Percentiles rank a stretch among this genome's conserved stretches.
phyloP scores from a whole-genome alignment of 2,113 vertebrate species.

The Pollimyrus isidori region DNA sequence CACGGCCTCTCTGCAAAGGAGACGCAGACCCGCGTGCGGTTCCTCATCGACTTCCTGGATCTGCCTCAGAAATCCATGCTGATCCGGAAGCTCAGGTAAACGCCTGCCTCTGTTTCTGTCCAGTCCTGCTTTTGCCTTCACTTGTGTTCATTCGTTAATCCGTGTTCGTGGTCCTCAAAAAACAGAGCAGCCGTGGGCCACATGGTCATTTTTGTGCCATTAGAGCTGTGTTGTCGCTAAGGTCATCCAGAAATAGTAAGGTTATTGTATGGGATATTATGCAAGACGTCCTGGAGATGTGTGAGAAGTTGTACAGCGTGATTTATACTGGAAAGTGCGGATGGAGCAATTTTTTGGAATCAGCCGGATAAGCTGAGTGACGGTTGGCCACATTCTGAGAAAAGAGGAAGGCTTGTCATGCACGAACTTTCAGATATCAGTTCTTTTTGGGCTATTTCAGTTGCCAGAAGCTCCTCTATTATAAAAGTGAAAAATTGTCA shows the following conservation, averaged over 20 bases:
- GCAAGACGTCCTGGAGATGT: background rate
- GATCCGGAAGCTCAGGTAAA: slow-evolving; percentile 64
- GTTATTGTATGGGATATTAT: background rate
- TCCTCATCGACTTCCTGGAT: slow-evolving; percentile 64
- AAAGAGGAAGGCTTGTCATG: background rate
- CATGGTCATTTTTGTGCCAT: background rate
- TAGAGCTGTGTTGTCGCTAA: background rate
- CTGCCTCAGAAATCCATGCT: slow-evolving; percentile 60
- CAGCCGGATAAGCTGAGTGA: background rate
- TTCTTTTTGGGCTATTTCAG: background rate
- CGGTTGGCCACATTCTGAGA: background rate
- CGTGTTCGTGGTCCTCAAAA: background rate
- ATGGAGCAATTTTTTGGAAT: background rate
- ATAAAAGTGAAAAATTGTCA: too few species aligned
- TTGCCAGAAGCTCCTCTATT: background rate
- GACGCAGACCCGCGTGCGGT: slow-evolving; percentile 53
- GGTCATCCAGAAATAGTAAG: background rate
- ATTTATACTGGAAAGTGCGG: background rate
- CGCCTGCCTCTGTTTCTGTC: background rate
- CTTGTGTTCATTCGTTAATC: background rate
- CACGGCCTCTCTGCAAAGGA: slow-evolving; percentile 60
- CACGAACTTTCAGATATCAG: background rate
- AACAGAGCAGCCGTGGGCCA: background rate
- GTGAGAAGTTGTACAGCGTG: background rate
- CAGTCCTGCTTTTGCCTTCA: background rate